Evolutionary conservation across 2,888 invertebrate species (phyloP).

Genomic region (Ochlodes sylvanus): DNA sequence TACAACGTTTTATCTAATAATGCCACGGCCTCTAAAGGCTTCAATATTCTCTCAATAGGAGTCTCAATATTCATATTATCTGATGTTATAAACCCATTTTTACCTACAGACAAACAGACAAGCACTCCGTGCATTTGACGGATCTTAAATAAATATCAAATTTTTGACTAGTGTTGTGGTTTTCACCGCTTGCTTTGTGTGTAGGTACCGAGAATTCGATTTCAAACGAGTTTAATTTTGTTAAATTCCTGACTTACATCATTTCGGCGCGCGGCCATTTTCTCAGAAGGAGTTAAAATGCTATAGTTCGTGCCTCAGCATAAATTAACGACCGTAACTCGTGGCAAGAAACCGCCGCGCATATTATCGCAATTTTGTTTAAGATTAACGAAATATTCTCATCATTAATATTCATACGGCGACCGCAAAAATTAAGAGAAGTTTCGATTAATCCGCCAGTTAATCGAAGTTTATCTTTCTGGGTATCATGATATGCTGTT

Average conservation of each 20-base stretch:
- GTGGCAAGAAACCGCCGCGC: slow-evolving; percentile 77
- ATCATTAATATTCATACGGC: slow-evolving; percentile 73
- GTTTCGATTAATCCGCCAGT: slow-evolving; percentile 64
- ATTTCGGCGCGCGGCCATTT: slow-evolving; percentile 43
- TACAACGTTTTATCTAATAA: too few relatives aligned
- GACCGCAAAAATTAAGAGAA: slow-evolving; percentile 56
- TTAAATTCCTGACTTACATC: slow-evolving; percentile 49
- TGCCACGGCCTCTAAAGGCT: too few relatives aligned
- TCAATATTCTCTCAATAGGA: too few relatives aligned
- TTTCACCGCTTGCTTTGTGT: too few relatives aligned
- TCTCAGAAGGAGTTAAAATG: slow-evolving; percentile 83
- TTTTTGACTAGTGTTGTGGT: too few relatives aligned
- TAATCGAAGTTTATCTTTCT: slow-evolving; percentile 30
- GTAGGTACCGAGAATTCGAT: too few relatives aligned
- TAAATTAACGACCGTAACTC: slow-evolving; percentile 79
- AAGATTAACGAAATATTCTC: slow-evolving; percentile 79
- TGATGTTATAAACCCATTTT: too few relatives aligned
- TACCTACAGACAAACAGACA: too few relatives aligned
- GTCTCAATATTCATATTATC: too few relatives aligned
- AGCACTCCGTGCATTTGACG: too few relatives aligned
- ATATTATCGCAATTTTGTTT: slow-evolving; percentile 81
- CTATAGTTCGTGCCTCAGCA: slow-evolving; percentile 82
- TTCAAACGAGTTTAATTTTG: not conserved
- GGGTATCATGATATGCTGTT: not conserved
- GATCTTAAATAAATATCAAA: too few relatives aligned